A percentile compares a stretch with the other conserved stretches of the same genome.
Evolutionary conservation across 1,140 invertebrate genomes (phyloP).

Genomic region (Trichogramma pretiosum): DNA sequence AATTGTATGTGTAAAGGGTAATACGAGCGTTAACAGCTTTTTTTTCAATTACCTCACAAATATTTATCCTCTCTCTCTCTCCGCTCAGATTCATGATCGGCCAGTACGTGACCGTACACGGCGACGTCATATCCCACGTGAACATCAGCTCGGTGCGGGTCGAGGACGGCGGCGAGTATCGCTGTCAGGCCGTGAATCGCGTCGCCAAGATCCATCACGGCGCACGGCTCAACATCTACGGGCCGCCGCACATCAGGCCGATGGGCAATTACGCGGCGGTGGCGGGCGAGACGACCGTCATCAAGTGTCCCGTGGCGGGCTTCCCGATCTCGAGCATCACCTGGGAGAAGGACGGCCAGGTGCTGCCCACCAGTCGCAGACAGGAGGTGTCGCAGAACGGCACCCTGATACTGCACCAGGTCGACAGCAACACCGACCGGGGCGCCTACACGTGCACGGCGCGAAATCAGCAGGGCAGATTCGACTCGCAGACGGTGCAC

Average conservation of each 20-base stretch:
- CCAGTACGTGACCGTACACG: constrained; percentile 83
- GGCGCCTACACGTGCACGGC: constrained; percentile 84
- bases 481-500: constrained; percentile 70
- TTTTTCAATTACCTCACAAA: no score
- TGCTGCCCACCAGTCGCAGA: constrained; percentile 74
- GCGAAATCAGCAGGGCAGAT: constrained; percentile 71
- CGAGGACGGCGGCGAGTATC: constrained; percentile 86
- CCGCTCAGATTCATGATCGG: constrained; percentile 69
- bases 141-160: constrained; percentile 83
- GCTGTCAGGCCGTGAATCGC: constrained; percentile 75
- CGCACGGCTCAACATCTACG: constrained; percentile 84
- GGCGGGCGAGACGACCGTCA: constrained; percentile 72
- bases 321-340: constrained; percentile 81
- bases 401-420: constrained; percentile 57
- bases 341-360: constrained; percentile 81
- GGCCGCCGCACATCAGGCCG: constrained; percentile 76
- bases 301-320: constrained; percentile 88
- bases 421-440: constrained; percentile 68
- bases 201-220: constrained; percentile 68
- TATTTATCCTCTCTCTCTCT: background rate
- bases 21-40: background rate
- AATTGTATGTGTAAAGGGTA: background rate
- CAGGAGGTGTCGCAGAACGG: constrained; percentile 82
- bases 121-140: constrained; percentile 88
- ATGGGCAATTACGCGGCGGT: constrained; percentile 88